Evolutionary conservation across 1,140 invertebrate genomes (phyloP).

Genomic region (Zaprionus ornatus): DNA sequence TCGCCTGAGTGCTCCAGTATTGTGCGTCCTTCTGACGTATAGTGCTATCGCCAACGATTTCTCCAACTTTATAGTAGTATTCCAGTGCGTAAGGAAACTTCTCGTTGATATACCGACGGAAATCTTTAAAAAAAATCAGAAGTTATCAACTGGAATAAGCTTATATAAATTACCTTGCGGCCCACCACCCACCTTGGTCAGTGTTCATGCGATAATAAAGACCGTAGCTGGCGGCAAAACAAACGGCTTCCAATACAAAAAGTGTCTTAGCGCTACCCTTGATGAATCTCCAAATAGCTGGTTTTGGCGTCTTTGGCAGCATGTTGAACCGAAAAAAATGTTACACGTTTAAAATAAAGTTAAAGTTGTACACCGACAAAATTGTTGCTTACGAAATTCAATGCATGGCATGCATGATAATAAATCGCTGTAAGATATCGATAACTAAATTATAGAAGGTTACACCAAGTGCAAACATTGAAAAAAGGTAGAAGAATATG

Average conservation of each 20-base stretch:
- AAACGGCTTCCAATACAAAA: conserved; percentile 85
- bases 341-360: conserved; percentile 43
- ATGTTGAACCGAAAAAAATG: conserved; percentile 83
- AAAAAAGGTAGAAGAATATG: no score
- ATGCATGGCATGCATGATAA: conserved; percentile 16
- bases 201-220: conserved; percentile 87
- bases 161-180: conserved; percentile 60
- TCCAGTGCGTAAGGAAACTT: conserved; percentile 87
- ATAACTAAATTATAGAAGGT: conserved; percentile 6
- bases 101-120: conserved; percentile 86
- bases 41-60: conserved; percentile 85
- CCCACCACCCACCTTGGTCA: conserved; percentile 85
- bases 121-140: conserved; percentile 84
- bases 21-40: conserved; percentile 85
- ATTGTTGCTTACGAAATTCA: conserved; percentile 50
- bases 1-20: conserved; percentile 83
- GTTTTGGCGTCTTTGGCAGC: conserved; percentile 86
- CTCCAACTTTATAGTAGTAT: conserved; percentile 86
- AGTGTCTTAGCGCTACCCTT: conserved; percentile 84
- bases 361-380: conserved; percentile 22
- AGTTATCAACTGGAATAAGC: conserved; percentile 22
- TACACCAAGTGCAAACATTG: neutral
- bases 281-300: conserved; percentile 84
- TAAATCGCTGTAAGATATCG: conserved; percentile 16
- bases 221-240: conserved; percentile 85